Evolutionary conservation across 2,888 invertebrate genomes (phyloP).

Genomic region (Saturnia pavonia): DNA sequence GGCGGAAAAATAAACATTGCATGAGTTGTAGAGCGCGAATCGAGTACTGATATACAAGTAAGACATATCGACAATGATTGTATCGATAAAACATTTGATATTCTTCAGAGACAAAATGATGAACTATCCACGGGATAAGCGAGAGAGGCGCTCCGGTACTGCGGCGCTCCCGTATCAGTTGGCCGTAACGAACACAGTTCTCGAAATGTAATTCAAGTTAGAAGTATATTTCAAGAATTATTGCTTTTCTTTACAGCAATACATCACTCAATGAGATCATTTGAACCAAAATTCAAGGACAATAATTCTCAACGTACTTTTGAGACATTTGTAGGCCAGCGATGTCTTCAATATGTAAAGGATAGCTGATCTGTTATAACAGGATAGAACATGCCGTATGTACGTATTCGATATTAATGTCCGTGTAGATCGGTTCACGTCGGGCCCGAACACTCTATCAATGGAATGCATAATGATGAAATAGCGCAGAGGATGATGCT

Average conservation of each 20-base stretch:
- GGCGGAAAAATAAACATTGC: no score
- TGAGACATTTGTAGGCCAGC: no score
- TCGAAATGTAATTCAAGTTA: no score
- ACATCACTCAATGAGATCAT: background rate
- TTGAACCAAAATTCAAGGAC: constrained; percentile 5
- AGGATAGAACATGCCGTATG: background rate
- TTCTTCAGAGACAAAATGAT: no score
- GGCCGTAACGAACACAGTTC: background rate
- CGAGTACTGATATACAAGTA: no score
- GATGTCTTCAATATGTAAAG: no score
- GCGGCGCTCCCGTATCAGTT: background rate
- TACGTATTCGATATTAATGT: background rate
- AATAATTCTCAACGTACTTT: background rate
- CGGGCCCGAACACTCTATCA: background rate
- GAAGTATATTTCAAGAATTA: no score
- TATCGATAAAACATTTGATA: no score
- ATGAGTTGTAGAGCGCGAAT: no score
- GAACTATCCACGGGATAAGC: no score
- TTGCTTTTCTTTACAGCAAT: background rate
- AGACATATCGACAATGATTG: no score
- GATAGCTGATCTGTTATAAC: background rate
- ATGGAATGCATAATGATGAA: background rate
- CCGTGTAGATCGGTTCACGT: background rate
- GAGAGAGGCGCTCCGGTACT: no score
- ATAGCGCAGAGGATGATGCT: background rate